Evolutionary conservation across 2,113 vertebrate genomes (phyloP).

Genomic region (Calyptommatus sinebrachiatus): DNA sequence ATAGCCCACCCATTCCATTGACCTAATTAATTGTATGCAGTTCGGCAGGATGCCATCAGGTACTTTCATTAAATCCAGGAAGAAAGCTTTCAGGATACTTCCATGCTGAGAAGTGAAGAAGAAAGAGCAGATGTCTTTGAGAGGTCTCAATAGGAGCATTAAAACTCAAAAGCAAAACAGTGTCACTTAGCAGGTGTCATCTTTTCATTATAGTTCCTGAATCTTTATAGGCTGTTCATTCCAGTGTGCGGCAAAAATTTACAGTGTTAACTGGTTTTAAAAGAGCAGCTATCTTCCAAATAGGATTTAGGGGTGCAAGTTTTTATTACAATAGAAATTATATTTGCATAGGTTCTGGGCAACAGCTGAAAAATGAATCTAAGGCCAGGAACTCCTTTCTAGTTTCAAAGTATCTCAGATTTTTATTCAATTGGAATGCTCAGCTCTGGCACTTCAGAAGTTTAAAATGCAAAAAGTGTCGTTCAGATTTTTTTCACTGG

Average conservation of each 20-base stretch:
- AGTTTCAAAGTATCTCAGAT: no score
- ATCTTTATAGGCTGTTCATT: constrained; percentile 9
- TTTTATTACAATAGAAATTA: not conserved
- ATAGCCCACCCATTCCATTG: constrained; percentile 29
- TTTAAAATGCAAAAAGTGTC: no score
- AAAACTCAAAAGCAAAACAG: not conserved
- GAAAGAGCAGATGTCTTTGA: accelerated
- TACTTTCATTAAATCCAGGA: constrained; percentile 47
- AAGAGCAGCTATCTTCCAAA: not conserved
- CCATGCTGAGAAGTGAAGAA: not conserved
- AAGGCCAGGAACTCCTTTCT: not conserved
- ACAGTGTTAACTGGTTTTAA: constrained; percentile 4
- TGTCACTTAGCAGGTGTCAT: not conserved
- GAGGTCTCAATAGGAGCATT: not conserved
- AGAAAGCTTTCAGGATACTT: constrained; percentile 20
- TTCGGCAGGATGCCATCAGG: constrained; percentile 26
- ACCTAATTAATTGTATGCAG: constrained; percentile 54
- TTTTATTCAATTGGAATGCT: no score
- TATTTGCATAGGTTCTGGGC: not conserved
- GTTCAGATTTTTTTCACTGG: no score
- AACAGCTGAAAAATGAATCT: not conserved
- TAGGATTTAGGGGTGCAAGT: not conserved
- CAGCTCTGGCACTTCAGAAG: no score
- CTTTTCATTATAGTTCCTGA: not conserved
- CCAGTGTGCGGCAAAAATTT: accelerated